These are phyloP conservation scores for Parambassis ranga DNA, from an alignment of 2,797 vertebrate species.

Conservation along the genomic window DNA sequence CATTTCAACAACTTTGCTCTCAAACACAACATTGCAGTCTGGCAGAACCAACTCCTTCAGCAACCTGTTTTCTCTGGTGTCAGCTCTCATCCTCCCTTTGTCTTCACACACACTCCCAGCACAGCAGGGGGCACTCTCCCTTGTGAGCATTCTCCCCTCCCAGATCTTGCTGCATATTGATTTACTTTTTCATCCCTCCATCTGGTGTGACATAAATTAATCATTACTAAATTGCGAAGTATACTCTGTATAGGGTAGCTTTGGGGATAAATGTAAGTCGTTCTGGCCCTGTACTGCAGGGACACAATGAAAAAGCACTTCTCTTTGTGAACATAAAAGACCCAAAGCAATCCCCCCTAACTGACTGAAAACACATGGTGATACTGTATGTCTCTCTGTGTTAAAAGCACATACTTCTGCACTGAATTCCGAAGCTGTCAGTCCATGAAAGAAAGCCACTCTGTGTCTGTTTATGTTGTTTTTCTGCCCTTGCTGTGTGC, in stretches of 20 bases:
- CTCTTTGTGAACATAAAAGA: slow-evolving; percentile 29
- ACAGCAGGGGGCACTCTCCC: slow-evolving; percentile 40
- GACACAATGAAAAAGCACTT: slow-evolving; percentile 5
- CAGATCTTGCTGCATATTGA: slow-evolving; percentile 9
- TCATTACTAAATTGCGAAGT: slow-evolving; percentile 19
- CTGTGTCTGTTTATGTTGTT: slow-evolving; percentile 6
- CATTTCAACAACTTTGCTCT: slow-evolving; percentile 4
- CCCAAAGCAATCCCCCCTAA: slow-evolving; percentile 6
- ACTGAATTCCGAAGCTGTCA: slow-evolving; percentile 15
- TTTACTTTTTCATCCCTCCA: slow-evolving; percentile 5
- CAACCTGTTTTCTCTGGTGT: slow-evolving; percentile 18
- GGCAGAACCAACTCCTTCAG: slow-evolving; percentile 5
- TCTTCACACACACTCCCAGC: slow-evolving; percentile 26
- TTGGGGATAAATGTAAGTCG: slow-evolving; percentile 3
- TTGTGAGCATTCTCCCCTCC: slow-evolving; percentile 9
- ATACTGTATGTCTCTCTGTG: background rate
- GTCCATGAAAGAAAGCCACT: slow-evolving; percentile 41
- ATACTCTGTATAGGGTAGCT: background rate
- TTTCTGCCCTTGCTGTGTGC: slow-evolving; percentile 29
- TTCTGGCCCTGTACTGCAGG: background rate
- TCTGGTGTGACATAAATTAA: slow-evolving; percentile 30
- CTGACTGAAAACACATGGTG: slow-evolving; percentile 20
- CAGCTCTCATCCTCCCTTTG: slow-evolving; percentile 14
- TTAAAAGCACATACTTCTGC: slow-evolving; percentile 26
- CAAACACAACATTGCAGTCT: background rate